These are phyloP conservation scores for Pseudorectes ferrugineus DNA, from an alignment of 2,113 vertebrate genomes.

Conservation along the genomic window DNA sequence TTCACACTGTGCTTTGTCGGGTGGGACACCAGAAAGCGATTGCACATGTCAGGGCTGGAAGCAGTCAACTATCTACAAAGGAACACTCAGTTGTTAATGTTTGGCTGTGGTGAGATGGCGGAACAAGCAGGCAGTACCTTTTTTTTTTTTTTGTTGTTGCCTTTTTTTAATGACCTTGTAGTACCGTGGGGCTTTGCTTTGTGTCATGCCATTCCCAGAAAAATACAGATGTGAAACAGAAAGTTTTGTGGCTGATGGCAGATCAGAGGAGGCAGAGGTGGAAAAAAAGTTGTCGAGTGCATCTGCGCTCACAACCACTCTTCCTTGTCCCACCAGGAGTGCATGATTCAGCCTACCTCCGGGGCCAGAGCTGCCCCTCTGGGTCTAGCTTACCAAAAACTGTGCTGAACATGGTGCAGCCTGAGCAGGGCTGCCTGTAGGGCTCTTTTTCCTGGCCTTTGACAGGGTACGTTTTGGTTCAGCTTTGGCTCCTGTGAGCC, in stretches of 20 bases:
- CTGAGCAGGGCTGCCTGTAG: neutral
- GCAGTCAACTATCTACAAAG: conserved; percentile 39
- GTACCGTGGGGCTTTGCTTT: neutral
- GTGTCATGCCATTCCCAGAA: conserved; percentile 6
- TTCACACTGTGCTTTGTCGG: conserved; percentile 42
- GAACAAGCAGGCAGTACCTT: neutral
- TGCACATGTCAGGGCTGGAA: conserved; percentile 43
- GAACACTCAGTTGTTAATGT: neutral
- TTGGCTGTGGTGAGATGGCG: conserved; percentile 19
- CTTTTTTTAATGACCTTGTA: conserved; percentile 2
- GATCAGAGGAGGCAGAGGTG: neutral
- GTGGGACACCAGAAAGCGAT: conserved; percentile 1
- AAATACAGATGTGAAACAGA: conserved; percentile 14
- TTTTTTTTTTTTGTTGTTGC: neutral
- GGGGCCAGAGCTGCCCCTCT: neutral
- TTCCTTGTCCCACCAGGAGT: neutral
- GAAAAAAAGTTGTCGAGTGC: neutral
- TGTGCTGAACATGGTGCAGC: accelerated
- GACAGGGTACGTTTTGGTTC: accelerated
- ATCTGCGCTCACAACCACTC: accelerated
- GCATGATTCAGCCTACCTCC: neutral
- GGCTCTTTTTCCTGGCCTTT: neutral
- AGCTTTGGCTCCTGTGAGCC: neutral
- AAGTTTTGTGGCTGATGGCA: neutral
- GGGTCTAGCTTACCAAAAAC: neutral